Conservation (phyloP, 2,797 vertebrate genomes). For the Pachyuromys duprasi region DNA sequence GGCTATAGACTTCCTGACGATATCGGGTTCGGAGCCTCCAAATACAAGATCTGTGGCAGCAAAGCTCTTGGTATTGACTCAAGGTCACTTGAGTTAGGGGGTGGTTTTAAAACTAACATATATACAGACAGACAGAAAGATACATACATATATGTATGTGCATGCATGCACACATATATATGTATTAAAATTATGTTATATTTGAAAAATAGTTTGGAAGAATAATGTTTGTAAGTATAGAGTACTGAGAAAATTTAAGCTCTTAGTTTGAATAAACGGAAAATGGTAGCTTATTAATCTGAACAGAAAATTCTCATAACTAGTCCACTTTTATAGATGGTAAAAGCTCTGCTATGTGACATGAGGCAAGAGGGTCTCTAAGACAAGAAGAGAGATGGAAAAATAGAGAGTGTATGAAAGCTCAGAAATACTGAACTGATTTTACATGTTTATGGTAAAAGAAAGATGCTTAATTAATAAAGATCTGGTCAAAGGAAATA, state of each 20-base stretch:
- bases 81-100: not conserved
- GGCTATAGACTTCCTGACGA: not conserved
- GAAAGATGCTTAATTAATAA: conserved; percentile 34
- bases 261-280: not conserved
- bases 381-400: not conserved
- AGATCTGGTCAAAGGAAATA: not conserved
- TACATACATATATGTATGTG: too few species aligned
- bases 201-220: not conserved
- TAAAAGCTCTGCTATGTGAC: not conserved
- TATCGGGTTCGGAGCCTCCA: not conserved
- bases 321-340: not conserved
- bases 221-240: not conserved
- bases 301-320: not conserved
- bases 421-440: not conserved
- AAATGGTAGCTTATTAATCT: not conserved
- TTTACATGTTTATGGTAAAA: conserved; percentile 19
- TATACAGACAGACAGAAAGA: too few species aligned
- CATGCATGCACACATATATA: too few species aligned
- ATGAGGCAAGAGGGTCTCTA: not conserved
- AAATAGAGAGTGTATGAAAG: not conserved
- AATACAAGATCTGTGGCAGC: not conserved
- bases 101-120: not conserved
- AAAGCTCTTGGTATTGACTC: not conserved
- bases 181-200: not conserved
- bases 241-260: not conserved